Evolutionary conservation across 2,113 vertebrate genomes (phyloP).

Genomic region (Uria lomvia): DNA sequence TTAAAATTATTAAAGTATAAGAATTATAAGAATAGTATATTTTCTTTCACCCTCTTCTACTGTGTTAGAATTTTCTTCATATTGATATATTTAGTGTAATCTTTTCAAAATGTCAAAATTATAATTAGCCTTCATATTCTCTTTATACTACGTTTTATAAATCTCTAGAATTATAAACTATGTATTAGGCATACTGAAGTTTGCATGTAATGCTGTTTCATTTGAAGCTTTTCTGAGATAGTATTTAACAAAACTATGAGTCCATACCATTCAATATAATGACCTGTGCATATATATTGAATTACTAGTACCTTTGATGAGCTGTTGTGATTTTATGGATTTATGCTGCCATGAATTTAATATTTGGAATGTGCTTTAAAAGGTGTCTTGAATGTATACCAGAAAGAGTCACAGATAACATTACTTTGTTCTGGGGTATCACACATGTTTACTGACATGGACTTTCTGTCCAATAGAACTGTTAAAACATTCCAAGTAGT

Average conservation of each 20-base stretch:
- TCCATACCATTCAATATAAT: not conserved
- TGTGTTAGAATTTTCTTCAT: not conserved
- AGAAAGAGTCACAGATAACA: not conserved
- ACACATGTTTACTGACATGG: not conserved
- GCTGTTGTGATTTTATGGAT: not conserved
- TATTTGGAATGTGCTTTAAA: not conserved
- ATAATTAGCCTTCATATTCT: constrained; percentile 7
- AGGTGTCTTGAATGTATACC: not conserved
- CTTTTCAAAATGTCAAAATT: constrained; percentile 37
- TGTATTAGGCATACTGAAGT: not conserved
- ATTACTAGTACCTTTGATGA: not conserved
- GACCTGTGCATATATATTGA: not conserved
- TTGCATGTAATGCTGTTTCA: not conserved
- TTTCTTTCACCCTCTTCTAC: not conserved
- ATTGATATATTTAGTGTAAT: constrained; percentile 1
- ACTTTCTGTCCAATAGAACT: not conserved
- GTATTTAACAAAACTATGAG: not conserved
- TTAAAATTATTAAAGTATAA: too few relatives aligned
- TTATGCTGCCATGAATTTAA: not conserved
- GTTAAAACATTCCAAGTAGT: not conserved
- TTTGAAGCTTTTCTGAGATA: not conserved
- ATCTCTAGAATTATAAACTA: not conserved
- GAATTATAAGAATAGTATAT: not conserved
- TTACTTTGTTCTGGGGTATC: not conserved
- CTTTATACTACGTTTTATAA: not conserved